Percentiles rank a stretch among this genome's conserved stretches.
Evolutionary conservation across 2,113 vertebrate genomes (phyloP).

Genomic region (Gasterosteus nipponicus): DNA sequence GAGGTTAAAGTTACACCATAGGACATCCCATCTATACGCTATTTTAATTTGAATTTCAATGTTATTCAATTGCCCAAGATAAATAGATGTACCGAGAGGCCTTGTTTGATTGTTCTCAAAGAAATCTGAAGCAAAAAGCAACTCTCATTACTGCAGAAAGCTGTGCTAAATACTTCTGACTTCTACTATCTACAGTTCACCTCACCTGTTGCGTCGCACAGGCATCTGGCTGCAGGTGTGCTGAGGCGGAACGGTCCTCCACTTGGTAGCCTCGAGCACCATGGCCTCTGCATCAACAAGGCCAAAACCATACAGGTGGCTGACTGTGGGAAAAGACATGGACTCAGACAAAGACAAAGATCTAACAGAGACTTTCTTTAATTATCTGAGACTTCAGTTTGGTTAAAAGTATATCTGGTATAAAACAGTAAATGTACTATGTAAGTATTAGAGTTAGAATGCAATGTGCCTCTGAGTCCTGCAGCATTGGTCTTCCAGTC

Average conservation of each 20-base stretch:
- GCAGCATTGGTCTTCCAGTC: slow-evolving; percentile 94
- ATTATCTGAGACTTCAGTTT: not conserved
- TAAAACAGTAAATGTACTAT: slow-evolving; percentile 12
- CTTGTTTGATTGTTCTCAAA: not conserved
- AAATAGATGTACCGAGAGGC: not conserved
- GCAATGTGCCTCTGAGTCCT: slow-evolving; percentile 85
- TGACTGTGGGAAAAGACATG: slow-evolving; percentile 87
- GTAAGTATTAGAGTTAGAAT: slow-evolving; percentile 6
- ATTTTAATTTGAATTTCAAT: not conserved
- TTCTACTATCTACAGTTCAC: not conserved
- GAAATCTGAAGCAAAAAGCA: not conserved
- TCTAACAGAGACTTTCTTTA: not conserved
- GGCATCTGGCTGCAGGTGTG: slow-evolving; percentile 82
- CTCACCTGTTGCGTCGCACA: slow-evolving; percentile 87
- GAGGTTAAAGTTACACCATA: not conserved
- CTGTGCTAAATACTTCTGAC: not conserved
- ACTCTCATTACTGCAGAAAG: not conserved
- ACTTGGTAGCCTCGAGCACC: slow-evolving; percentile 89
- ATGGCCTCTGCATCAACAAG: slow-evolving; percentile 93
- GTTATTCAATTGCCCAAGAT: not conserved
- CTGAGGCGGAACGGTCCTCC: slow-evolving; percentile 88
- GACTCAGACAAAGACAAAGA: slow-evolving; percentile 29
- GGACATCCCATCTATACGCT: not conserved
- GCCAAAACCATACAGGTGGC: slow-evolving; percentile 95
- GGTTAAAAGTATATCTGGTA: not conserved